Evolutionary conservation across 2,888 invertebrate species (phyloP).

Genomic region (Rosalia funebris): DNA sequence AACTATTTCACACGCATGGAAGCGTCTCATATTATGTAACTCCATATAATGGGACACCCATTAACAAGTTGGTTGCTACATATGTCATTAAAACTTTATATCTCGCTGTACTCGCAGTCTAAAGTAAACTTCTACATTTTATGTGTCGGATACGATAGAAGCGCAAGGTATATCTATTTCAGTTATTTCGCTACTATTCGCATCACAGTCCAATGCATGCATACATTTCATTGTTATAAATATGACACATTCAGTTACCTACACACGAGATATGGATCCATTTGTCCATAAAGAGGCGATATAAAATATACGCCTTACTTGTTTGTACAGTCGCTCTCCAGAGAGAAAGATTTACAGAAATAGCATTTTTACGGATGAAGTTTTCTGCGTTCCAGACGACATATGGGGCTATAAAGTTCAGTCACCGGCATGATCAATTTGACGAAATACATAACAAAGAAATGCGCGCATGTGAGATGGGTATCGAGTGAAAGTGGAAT

Average conservation of each 20-base stretch:
- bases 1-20: not conserved
- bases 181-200: constrained; percentile 8
- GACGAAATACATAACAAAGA: too few relatives aligned
- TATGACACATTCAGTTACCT: constrained; percentile 35
- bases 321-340: constrained; percentile 31
- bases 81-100: not conserved
- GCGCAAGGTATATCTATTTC: constrained; percentile 6
- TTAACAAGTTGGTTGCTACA: not conserved
- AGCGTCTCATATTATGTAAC: not conserved
- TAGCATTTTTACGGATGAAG: constrained; percentile 25
- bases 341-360: constrained; percentile 34
- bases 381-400: constrained; percentile 19
- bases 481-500: too few relatives aligned
- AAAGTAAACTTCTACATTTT: constrained; percentile 1
- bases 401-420: too few relatives aligned
- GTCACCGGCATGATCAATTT: too few relatives aligned
- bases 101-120: not conserved
- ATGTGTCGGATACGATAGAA: not conserved
- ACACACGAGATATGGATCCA: constrained; percentile 32
- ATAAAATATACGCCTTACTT: constrained; percentile 34
- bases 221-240: constrained; percentile 34
- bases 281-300: constrained; percentile 30
- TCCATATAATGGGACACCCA: not conserved
- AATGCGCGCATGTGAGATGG: too few relatives aligned
- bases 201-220: not conserved